A percentile compares a stretch with the other conserved stretches of the same genome.
Evolutionary conservation across 2,888 invertebrate species (phyloP).

Genomic region (Leptinotarsa peninsularis): DNA sequence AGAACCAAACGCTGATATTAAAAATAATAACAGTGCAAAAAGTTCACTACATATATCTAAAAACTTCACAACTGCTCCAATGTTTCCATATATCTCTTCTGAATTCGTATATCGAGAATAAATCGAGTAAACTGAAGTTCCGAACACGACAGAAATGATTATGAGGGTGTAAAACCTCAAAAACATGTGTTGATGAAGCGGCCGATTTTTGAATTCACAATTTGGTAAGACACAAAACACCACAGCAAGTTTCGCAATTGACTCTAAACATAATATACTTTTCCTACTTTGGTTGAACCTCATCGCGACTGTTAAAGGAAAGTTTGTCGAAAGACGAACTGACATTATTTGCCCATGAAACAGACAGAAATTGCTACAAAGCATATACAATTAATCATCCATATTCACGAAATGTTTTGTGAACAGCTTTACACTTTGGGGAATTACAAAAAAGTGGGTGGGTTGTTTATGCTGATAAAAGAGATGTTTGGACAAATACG

Average conservation of each 20-base stretch:
- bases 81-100: background rate
- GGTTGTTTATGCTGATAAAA: background rate
- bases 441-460: background rate
- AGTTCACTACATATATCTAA: background rate
- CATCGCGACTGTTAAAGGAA: background rate
- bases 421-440: background rate
- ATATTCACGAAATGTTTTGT: conserved; percentile 2
- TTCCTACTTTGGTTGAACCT: conserved; percentile 5
- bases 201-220: background rate
- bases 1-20: background rate
- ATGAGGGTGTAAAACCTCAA: background rate
- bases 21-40: background rate
- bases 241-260: conserved; percentile 1
- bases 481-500: background rate
- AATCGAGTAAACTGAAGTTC: background rate
- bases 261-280: conserved; percentile 15
- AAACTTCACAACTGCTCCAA: background rate
- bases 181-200: background rate
- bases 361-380: background rate
- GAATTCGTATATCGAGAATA: background rate
- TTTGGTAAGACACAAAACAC: conserved; percentile 3
- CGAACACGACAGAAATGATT: background rate
- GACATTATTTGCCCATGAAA: background rate
- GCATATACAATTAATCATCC: background rate
- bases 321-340: background rate